These are phyloP conservation scores for Mercenaria mercenaria DNA, from an alignment of 1,140 invertebrate genomes.

Conservation along the genomic window DNA sequence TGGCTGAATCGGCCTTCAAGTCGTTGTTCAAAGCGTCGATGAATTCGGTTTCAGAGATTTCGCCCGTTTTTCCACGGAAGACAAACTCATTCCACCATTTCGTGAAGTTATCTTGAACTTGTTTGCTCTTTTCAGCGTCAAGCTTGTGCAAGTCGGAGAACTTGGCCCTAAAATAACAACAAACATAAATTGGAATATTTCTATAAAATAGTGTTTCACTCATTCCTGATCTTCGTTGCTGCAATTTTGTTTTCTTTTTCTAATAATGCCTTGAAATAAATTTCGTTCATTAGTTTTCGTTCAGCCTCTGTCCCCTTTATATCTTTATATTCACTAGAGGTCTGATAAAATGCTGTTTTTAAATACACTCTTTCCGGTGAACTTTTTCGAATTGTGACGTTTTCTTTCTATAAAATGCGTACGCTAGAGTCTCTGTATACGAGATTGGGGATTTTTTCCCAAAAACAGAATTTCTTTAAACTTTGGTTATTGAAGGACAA, in stretches of 20 bases:
- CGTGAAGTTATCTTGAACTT: conserved; percentile 40
- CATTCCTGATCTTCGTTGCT: not conserved
- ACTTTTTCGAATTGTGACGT: too few species aligned
- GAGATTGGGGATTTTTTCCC: too few species aligned
- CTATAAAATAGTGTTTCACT: not conserved
- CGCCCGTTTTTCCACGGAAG: conserved; percentile 59
- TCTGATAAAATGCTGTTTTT: too few species aligned
- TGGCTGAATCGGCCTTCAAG: conserved; percentile 63
- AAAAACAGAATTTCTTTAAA: too few species aligned
- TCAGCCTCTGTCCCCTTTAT: too few species aligned
- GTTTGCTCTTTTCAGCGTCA: conserved; percentile 55
- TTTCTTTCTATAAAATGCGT: too few species aligned
- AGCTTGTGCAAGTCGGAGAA: conserved; percentile 73
- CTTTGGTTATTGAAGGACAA: too few species aligned
- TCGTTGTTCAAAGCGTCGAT: conserved; percentile 25
- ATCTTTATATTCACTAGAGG: too few species aligned
- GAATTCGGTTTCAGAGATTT: conserved; percentile 64
- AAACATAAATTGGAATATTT: not conserved
- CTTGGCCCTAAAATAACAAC: conserved; percentile 57
- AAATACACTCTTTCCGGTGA: too few species aligned
- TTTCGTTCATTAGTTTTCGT: too few species aligned
- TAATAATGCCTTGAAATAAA: not conserved
- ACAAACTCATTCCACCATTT: conserved; percentile 64
- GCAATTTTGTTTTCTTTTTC: not conserved
- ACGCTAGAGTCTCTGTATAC: too few species aligned